A percentile compares a stretch with the other conserved stretches of the same genome.
Evolutionary conservation across 1,140 invertebrate genomes (phyloP).

Genomic region (Aphaenogaster rudis): DNA sequence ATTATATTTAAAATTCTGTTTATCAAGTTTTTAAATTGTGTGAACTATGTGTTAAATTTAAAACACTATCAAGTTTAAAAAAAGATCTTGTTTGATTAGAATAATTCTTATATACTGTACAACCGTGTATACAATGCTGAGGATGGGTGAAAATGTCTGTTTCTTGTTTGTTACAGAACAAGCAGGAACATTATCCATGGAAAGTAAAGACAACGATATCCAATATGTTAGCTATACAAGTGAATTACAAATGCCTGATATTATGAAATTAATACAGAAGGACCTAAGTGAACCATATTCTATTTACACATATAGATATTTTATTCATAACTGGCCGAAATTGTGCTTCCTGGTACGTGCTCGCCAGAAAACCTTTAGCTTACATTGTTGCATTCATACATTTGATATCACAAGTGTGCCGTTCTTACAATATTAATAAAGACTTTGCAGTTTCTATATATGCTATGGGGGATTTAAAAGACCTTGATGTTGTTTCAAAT

Average conservation of each 20-base stretch:
- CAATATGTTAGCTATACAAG: slow-evolving; percentile 93
- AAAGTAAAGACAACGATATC: slow-evolving; percentile 81
- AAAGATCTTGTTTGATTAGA: background rate
- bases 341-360: slow-evolving; percentile 97
- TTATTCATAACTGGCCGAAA: slow-evolving; percentile 99
- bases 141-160: background rate
- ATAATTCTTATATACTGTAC: background rate
- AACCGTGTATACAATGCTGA: background rate
- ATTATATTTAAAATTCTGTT: background rate
- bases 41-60: background rate
- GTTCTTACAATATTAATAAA: background rate
- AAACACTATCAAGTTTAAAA: background rate
- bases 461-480: background rate
- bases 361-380: background rate
- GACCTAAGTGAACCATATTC: slow-evolving; percentile 99
- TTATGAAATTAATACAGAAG: slow-evolving; percentile 99
- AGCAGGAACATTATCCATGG: slow-evolving; percentile 76
- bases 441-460: background rate
- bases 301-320: slow-evolving; percentile 99
- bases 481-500: background rate
- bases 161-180: slow-evolving; percentile 73
- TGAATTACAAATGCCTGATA: slow-evolving; percentile 97
- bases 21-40: background rate
- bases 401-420: background rate
- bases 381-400: background rate